Percentiles rank a stretch among this genome's conserved stretches.
phyloP scores from a whole-genome alignment of 2,888 invertebrate species.

The Hecatera dysodea region DNA sequence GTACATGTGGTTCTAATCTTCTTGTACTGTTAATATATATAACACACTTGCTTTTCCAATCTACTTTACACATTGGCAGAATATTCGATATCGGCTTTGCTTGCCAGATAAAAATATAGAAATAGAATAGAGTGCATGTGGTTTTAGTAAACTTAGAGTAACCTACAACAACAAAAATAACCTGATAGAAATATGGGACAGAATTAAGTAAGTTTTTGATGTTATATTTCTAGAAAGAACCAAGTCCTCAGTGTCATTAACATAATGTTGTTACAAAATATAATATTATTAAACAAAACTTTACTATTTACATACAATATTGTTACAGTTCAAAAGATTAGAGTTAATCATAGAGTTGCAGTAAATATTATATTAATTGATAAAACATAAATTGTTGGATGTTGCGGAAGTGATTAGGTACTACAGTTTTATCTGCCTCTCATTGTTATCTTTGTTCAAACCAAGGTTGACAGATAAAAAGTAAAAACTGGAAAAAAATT shows the following conservation, averaged over 20 bases:
- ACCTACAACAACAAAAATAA: background rate
- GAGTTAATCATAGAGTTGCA: conserved; percentile 4
- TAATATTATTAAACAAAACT: too few relatives aligned
- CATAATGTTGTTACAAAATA: conserved; percentile 8
- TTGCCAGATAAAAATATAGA: too few relatives aligned
- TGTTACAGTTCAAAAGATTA: conserved; percentile 27
- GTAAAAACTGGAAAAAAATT: background rate
- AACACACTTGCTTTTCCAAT: too few relatives aligned
- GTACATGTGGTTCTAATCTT: too few relatives aligned
- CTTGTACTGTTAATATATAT: too few relatives aligned
- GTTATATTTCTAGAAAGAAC: background rate
- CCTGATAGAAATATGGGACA: background rate
- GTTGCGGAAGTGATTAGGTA: conserved; percentile 38
- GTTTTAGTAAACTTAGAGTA: too few relatives aligned
- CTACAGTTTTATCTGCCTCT: conserved; percentile 17
- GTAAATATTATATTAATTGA: conserved; percentile 3
- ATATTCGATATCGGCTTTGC: too few relatives aligned
- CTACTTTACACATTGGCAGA: too few relatives aligned
- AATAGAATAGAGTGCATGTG: too few relatives aligned
- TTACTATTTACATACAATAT: conserved; percentile 5
- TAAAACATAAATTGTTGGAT: conserved; percentile 22
- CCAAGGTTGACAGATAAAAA: conserved; percentile 26
- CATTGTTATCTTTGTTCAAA: conserved; percentile 26
- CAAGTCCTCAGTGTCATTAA: background rate
- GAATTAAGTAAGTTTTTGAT: background rate